Conservation (phyloP, 2,888 invertebrate genomes). For the Drosophila macrospina region DNA sequence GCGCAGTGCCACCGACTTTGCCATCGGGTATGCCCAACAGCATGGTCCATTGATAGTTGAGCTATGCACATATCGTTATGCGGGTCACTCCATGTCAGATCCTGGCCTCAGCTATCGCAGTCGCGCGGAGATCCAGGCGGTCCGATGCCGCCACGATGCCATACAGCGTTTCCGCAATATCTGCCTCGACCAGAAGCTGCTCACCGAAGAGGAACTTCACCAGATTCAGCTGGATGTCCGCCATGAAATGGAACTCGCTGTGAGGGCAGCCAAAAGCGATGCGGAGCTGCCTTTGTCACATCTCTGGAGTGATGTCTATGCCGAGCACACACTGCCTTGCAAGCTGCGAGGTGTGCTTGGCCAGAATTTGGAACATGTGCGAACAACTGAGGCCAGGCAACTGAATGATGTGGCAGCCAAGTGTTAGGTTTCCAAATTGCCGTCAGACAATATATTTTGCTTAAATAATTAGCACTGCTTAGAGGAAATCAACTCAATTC, state of each 20-base stretch:
- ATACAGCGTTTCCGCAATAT: slow-evolving; percentile 97
- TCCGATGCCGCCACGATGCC: slow-evolving; percentile 97
- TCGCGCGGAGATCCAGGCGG: slow-evolving; percentile 97
- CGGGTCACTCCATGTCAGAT: slow-evolving; percentile 99
- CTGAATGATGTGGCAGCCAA: background rate
- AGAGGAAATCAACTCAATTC: too few species aligned
- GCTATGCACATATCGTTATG: slow-evolving; percentile 97
- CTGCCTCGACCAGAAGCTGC: slow-evolving; percentile 90
- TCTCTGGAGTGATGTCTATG: slow-evolving; percentile 91
- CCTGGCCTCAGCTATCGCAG: slow-evolving; percentile 98
- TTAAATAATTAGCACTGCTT: background rate
- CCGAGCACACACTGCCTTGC: slow-evolving; percentile 86
- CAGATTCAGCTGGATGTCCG: slow-evolving; percentile 94
- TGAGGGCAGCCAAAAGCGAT: slow-evolving; percentile 90
- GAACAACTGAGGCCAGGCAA: background rate
- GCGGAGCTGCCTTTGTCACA: slow-evolving; percentile 91
- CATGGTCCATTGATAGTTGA: slow-evolving; percentile 98
- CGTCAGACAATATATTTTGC: background rate
- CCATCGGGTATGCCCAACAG: slow-evolving; percentile 92
- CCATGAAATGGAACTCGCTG: slow-evolving; percentile 92
- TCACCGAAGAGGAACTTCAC: slow-evolving; percentile 92
- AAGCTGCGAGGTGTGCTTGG: slow-evolving; percentile 87
- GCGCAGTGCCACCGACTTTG: slow-evolving; percentile 92
- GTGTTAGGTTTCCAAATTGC: background rate
- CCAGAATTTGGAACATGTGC: slow-evolving; percentile 32